phyloP scores from a whole-genome alignment of 2,113 vertebrate species.

The Macquaria australasica region DNA sequence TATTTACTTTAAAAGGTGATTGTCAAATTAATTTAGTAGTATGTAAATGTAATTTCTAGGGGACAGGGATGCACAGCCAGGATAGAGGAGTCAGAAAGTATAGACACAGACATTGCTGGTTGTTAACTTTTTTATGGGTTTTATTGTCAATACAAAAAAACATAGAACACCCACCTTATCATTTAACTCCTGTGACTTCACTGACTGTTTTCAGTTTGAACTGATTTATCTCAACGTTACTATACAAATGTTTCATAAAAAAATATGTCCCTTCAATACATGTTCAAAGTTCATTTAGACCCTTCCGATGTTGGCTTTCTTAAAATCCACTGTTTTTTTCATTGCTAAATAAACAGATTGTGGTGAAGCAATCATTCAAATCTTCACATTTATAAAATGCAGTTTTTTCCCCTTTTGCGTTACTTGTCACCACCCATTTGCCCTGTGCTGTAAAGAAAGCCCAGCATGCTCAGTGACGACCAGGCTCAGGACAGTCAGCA shows the following conservation, averaged over 20 bases:
- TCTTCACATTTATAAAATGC: background rate
- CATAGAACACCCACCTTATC: background rate
- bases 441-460: background rate
- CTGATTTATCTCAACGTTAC: background rate
- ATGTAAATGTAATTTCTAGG: background rate
- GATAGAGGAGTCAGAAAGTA: background rate
- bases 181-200: background rate
- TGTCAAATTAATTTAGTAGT: background rate
- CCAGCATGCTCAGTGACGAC: background rate
- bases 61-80: background rate
- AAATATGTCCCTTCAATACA: too few species aligned
- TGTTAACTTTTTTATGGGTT: background rate
- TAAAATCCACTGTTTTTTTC: background rate
- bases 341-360: background rate
- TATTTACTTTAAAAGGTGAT: background rate
- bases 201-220: background rate
- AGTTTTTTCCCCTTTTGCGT: background rate
- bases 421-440: background rate
- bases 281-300: too few species aligned
- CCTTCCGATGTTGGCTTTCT: too few species aligned
- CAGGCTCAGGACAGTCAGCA: background rate
- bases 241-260: background rate
- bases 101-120: background rate
- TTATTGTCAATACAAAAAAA: background rate
- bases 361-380: background rate